Percentiles rank a stretch among this genome's conserved stretches.
Evolutionary conservation across 2,797 vertebrate genomes (phyloP).

Genomic region (Sphaeramia orbicularis): DNA sequence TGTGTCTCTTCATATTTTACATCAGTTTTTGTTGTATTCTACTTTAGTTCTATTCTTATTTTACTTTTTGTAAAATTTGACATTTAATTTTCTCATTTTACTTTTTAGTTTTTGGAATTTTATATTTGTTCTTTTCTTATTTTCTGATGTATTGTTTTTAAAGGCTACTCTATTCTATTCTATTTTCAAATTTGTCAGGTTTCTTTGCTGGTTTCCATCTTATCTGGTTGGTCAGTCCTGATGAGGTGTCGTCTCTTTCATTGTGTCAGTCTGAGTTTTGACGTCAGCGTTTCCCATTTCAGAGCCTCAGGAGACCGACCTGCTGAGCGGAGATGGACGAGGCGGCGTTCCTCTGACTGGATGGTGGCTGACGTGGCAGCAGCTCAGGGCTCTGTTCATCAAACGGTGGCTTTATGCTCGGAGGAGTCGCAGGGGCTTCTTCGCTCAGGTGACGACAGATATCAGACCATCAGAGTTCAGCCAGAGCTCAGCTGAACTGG

Average conservation of each 20-base stretch:
- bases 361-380: conserved; percentile 86
- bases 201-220: background rate
- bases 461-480: no score
- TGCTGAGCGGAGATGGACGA: conserved; percentile 72
- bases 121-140: no score
- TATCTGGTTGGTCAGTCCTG: background rate
- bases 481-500: no score
- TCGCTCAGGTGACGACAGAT: conserved; percentile 80
- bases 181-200: no score
- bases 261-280: background rate
- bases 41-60: no score
- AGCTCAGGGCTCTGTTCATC: conserved; percentile 90
- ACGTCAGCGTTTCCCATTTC: conserved; percentile 12
- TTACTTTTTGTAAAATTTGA: no score
- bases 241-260: background rate
- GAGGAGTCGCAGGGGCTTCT: conserved; percentile 88
- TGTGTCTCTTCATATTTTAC: no score
- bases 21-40: no score
- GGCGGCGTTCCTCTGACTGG: conserved; percentile 69
- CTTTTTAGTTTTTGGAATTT: no score
- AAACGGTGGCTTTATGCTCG: conserved; percentile 90
- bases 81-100: no score
- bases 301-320: conserved; percentile 85
- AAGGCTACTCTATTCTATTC: no score
- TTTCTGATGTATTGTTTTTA: no score